Conservation (phyloP, 2,797 vertebrate species). For the Microctenopoma lineatum region DNA sequence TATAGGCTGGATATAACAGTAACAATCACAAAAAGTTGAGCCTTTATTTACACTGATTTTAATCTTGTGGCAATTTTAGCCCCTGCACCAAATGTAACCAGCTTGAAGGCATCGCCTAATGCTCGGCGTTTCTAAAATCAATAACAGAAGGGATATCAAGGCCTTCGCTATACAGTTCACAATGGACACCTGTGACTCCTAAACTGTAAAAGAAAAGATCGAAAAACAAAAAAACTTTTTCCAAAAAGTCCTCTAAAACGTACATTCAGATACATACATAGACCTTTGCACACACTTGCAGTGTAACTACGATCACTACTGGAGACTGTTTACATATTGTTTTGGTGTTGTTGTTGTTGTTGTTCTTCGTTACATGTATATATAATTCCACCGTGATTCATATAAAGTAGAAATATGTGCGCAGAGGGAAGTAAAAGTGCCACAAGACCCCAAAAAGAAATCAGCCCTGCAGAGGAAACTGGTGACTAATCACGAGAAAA, state of each 20-base stretch:
- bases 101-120: constrained; percentile 85
- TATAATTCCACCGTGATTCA: constrained; percentile 72
- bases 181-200: constrained; percentile 88
- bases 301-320: constrained; percentile 84
- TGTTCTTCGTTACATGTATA: constrained; percentile 63
- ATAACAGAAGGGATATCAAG: constrained; percentile 81
- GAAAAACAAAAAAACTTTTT: constrained; percentile 76
- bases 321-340: constrained; percentile 82
- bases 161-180: constrained; percentile 84
- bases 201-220: constrained; percentile 80
- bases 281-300: constrained; percentile 88
- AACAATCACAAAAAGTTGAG: constrained; percentile 99
- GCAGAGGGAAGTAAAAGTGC: constrained; percentile 91
- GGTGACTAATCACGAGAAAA: constrained; percentile 88
- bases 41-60: constrained; percentile 99
- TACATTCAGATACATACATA: constrained; percentile 92
- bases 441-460: constrained; percentile 95
- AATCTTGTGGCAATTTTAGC: constrained; percentile 99
- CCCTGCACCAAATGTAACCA: constrained; percentile 93
- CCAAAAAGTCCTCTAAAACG: constrained; percentile 89
- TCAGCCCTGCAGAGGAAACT: constrained; percentile 94
- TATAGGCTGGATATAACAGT: constrained; percentile 99
- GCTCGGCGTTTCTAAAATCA: constrained; percentile 77
- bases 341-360: constrained; percentile 82
- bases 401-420: constrained; percentile 80